phyloP scores from a whole-genome alignment of 2,888 invertebrate genomes.

The Gandaritis pyraliata region DNA sequence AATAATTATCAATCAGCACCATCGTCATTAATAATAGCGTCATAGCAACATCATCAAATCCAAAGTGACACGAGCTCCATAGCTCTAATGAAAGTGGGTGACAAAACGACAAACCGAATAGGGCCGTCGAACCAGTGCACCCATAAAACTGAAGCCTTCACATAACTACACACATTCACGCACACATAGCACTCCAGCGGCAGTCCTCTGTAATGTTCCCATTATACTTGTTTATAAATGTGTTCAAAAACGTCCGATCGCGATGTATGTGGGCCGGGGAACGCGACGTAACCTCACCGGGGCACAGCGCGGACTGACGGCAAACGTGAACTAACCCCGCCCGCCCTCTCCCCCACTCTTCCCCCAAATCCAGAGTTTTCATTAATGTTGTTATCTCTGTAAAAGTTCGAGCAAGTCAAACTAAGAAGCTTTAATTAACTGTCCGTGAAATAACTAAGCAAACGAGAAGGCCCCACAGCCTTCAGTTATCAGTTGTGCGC shows the following conservation, averaged over 20 bases:
- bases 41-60: constrained; percentile 51
- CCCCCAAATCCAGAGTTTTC: constrained; percentile 80
- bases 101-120: constrained; percentile 65
- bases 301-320: constrained; percentile 70
- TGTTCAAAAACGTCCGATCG: constrained; percentile 56
- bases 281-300: constrained; percentile 49
- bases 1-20: constrained; percentile 12
- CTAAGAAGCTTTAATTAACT: constrained; percentile 81
- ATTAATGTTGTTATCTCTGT: constrained; percentile 82
- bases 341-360: constrained; percentile 65
- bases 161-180: constrained; percentile 63
- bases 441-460: constrained; percentile 75
- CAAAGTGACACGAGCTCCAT: constrained; percentile 50
- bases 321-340: constrained; percentile 61
- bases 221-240: constrained; percentile 24
- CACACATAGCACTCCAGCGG: constrained; percentile 64
- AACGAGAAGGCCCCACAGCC: constrained; percentile 56
- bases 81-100: constrained; percentile 68
- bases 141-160: constrained; percentile 70
- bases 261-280: constrained; percentile 44
- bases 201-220: constrained; percentile 41
- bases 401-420: constrained; percentile 78
- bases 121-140: constrained; percentile 69
- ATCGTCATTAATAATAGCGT: constrained; percentile 53
- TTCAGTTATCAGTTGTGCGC: constrained; percentile 52